A percentile compares a stretch with the other conserved stretches of the same genome.
Evolutionary conservation across 1,140 invertebrate species (phyloP).

Genomic region (Globodera rostochiensis): DNA sequence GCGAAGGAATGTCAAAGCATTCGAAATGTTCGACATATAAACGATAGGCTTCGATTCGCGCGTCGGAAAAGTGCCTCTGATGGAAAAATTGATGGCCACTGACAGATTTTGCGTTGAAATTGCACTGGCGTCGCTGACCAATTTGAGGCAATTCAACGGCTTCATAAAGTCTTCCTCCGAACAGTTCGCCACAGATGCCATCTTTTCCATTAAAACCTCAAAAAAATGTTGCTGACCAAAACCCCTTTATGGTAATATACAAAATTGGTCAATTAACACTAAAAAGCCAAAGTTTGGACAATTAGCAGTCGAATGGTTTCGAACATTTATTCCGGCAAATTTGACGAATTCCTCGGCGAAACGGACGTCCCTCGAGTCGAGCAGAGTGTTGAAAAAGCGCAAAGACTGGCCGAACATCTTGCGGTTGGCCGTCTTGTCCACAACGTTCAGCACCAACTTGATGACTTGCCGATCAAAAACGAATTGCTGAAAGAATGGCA

Average conservation of each 20-base stretch:
- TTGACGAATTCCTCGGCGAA: constrained; percentile 21
- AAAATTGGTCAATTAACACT: too few species aligned
- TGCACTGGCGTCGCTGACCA: constrained; percentile 20
- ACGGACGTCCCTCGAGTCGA: neutral
- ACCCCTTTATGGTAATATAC: too few species aligned
- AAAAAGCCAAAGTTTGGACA: neutral
- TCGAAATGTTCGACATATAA: constrained; percentile 5
- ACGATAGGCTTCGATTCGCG: constrained; percentile 2
- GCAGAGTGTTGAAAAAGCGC: constrained; percentile 9
- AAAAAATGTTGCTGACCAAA: neutral
- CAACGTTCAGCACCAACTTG: neutral
- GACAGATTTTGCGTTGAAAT: neutral
- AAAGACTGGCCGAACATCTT: constrained; percentile 10
- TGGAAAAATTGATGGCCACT: constrained; percentile 10
- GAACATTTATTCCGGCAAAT: constrained; percentile 6
- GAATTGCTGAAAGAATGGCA: constrained; percentile 10
- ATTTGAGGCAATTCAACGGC: constrained; percentile 11
- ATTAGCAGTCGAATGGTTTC: neutral
- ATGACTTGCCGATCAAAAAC: neutral
- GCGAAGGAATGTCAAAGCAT: constrained; percentile 14
- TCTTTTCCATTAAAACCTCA: constrained; percentile 1
- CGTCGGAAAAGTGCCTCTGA: constrained; percentile 12
- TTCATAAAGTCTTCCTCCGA: constrained; percentile 10
- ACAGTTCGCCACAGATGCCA: neutral
- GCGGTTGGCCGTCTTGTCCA: neutral